These are phyloP conservation scores for Gastrophryne carolinensis DNA, from an alignment of 2,797 vertebrate species.

Conservation along the genomic window DNA sequence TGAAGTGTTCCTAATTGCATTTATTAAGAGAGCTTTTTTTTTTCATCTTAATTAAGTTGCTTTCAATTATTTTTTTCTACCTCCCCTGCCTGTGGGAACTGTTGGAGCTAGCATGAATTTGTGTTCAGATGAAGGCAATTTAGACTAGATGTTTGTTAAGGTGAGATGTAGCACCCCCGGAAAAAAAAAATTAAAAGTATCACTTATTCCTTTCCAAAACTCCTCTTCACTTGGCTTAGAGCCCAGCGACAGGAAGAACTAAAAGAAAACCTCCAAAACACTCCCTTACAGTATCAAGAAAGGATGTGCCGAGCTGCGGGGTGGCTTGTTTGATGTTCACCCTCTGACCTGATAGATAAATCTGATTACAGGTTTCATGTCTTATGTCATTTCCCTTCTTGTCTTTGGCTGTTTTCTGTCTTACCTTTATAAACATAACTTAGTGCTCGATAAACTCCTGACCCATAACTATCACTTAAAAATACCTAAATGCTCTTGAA, in stretches of 20 bases:
- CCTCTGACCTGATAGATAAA: neutral
- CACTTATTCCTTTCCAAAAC: constrained; percentile 1
- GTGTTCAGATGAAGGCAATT: constrained; percentile 43
- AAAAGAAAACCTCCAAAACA: neutral
- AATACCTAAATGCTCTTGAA: too few species aligned
- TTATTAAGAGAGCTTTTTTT: constrained; percentile 72
- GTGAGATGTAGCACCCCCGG: constrained; percentile 22
- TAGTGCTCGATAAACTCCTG: neutral
- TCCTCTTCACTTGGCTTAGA: constrained; percentile 18
- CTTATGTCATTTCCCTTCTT: neutral
- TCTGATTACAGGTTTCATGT: constrained; percentile 5
- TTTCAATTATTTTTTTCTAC: constrained; percentile 58
- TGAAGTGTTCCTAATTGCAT: constrained; percentile 74
- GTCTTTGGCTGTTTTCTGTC: neutral
- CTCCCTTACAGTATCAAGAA: neutral
- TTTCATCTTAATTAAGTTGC: constrained; percentile 71
- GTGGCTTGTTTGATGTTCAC: neutral
- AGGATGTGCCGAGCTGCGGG: neutral
- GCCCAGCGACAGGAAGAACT: neutral
- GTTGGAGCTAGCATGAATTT: constrained; percentile 42
- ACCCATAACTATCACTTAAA: too few species aligned
- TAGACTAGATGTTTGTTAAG: constrained; percentile 36
- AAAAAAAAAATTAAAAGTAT: constrained; percentile 10
- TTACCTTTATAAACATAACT: neutral
- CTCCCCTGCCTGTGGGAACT: constrained; percentile 47